These are phyloP conservation scores for Geotrypetes seraphini DNA, from an alignment of 2,797 vertebrate species.

Conservation along the genomic window DNA sequence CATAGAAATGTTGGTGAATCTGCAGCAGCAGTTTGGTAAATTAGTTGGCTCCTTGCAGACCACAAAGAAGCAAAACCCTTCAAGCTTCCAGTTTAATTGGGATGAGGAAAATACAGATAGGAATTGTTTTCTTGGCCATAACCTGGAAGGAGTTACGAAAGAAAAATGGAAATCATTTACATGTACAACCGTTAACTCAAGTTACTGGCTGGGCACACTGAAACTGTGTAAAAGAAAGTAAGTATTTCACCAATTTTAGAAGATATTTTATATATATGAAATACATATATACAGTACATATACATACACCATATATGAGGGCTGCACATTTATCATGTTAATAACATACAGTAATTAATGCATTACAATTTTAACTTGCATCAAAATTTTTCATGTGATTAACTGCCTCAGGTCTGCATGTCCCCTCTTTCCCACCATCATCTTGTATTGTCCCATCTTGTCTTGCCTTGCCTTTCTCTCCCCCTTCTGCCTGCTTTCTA, in stretches of 20 bases:
- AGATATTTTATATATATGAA: not conserved
- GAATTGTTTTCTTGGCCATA: conserved; percentile 54
- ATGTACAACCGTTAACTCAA: conserved; percentile 31
- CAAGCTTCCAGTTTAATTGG: conserved; percentile 67
- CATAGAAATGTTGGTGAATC: conserved; percentile 56
- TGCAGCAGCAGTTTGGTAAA: conserved; percentile 58
- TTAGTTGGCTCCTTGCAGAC: conserved; percentile 28
- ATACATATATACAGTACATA: no score
- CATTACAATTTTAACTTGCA: no score
- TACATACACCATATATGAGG: no score
- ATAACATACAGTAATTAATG: no score
- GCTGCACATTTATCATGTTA: no score
- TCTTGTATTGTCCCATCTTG: no score
- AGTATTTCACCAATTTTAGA: conserved; percentile 20
- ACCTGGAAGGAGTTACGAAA: conserved; percentile 45
- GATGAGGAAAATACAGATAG: conserved; percentile 34
- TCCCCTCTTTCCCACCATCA: no score
- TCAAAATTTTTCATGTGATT: no score
- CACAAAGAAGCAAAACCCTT: conserved; percentile 32
- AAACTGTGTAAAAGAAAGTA: conserved; percentile 44
- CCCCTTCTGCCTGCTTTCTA: no score
- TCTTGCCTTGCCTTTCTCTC: no score
- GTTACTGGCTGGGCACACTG: conserved; percentile 63
- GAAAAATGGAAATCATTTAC: conserved; percentile 21
- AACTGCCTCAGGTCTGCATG: no score